Base-by-base conservation (phyloP, 2,888 invertebrate genomes). In the Apomyelois bistriatella region DNA sequence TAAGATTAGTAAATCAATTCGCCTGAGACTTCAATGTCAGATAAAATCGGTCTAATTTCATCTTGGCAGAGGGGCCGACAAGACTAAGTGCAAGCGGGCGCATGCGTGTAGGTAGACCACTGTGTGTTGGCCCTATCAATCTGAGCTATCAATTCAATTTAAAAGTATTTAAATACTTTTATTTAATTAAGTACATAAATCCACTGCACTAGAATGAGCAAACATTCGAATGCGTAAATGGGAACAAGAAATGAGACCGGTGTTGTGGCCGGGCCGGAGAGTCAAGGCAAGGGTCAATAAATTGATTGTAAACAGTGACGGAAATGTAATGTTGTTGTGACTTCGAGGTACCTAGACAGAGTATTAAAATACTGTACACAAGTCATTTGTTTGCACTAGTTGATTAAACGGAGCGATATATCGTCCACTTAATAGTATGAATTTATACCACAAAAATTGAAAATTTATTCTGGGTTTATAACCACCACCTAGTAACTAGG, bases 31-130 rank as follows among this genome's bases (percentile, higher is more conserved):
- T 74, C 72, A 72, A 66, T 68, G 72, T 76, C 73, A 72, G 72
- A 68, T 64, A 65, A 69, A 79, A 76, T 75, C 56, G 72, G 72
- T 75, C 76, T 82, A 82, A 82, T 81, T 82, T 74, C 65, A 82
- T 78, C 81, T 83, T 82, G 82, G 83, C 83, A 82, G 65, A 62
- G 71, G 61, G 60, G 59, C 32, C 38, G 36, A 46, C 47, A 51
- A n/a, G n/a, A n/a, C n/a, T n/a, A n/a, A 53, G 55, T 46, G 43
- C 48, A 54, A 53, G 54, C 53, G 58, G 48, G 62, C 75, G 76
- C 76, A 71, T 72, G 74, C 75, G 71, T 65, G 22, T n/a, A n/a
- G n/a, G 15, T 15, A 15, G 8, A 38, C 62, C 58, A 58, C 58
- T 53, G 60, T 55, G 55, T 16, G 6, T 12, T 28, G 10, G 32